Evolutionary conservation across 2,888 invertebrate species (phyloP).

Genomic region (Rotaria socialis): DNA sequence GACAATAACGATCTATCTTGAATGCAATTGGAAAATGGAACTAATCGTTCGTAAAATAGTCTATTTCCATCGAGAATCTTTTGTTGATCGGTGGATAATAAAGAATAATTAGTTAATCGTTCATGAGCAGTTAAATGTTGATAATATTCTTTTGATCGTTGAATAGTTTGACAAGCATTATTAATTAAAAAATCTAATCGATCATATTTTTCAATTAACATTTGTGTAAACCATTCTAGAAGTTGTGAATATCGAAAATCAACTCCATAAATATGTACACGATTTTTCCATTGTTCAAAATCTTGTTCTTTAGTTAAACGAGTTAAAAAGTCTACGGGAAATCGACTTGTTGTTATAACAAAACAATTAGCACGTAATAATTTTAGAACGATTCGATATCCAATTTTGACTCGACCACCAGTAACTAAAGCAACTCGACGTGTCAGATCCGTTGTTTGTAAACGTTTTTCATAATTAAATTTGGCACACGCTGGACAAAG

Average conservation of each 20-base stretch:
- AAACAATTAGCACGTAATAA: constrained; percentile 38
- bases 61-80: neutral
- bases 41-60: neutral
- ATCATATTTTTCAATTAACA: neutral
- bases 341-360: constrained; percentile 38
- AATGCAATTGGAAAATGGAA: neutral
- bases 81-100: neutral
- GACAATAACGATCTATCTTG: neutral
- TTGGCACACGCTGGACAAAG: constrained; percentile 6
- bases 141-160: constrained; percentile 1
- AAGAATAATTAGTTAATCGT: neutral
- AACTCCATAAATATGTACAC: constrained; percentile 32
- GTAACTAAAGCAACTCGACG: constrained; percentile 15
- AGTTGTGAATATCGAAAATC: constrained; percentile 35
- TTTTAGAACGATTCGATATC: constrained; percentile 21
- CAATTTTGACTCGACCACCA: constrained; percentile 38
- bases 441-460: constrained; percentile 27
- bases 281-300: constrained; percentile 32
- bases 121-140: constrained; percentile 10
- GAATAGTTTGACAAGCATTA: constrained; percentile 29
- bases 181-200: constrained; percentile 37
- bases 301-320: constrained; percentile 37
- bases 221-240: neutral
- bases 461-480: constrained; percentile 32
- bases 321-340: constrained; percentile 13